Base-by-base conservation (phyloP, 2,888 invertebrate species). In the Drosophila birchii region DNA sequence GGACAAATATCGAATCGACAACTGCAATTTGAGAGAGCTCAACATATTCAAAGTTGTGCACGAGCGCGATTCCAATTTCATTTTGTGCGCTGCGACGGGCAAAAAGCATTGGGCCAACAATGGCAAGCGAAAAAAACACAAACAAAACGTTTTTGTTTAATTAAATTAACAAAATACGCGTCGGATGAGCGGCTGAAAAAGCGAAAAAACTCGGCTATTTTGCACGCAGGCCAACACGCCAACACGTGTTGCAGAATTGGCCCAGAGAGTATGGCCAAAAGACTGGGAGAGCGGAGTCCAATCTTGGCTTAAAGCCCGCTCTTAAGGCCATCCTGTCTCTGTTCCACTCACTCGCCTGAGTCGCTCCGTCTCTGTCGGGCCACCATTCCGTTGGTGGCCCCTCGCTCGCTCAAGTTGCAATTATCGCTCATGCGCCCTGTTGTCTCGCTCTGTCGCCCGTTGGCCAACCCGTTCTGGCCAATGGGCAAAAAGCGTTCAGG, bases 81-180 rank as follows among this genome's bases (percentile, higher is more conserved):
- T 72, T 79, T 79, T 75, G 79, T 36, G 59, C 54, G 45, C 55
- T 39, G 41, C 59, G 47, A 41, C 47, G 44, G 45, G 57, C 72
- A 79, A 76, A 81, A 78, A 72, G 55, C 57, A 74, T 72, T 71
- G 38, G 47, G 61, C 36, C 59, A 45, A 34, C 54, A 51, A 63
- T n/a, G 45, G 45, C 53, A 45, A 38, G 41, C 56, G 51, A 53
- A 84, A 86, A 80, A 85, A 87, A 76, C 79, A 87, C 80, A 86
- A 85, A 87, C 87, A 87, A 85, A 87, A 78, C 82, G 84, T 84
- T 84, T 84, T 84, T 84, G 84, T 87, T 82, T 82, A 86, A 87
- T 87, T 83, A 83, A 87, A 86, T 85, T 85, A 86, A 87, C 82
- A 80, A 82, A 85, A 87, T 84, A 80, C 82, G 79, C 79, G 75